A percentile compares a stretch with the other conserved stretches of the same genome.
Conservation (phyloP, 2,797 vertebrate genomes). For the Lycodopsis pacificus region DNA sequence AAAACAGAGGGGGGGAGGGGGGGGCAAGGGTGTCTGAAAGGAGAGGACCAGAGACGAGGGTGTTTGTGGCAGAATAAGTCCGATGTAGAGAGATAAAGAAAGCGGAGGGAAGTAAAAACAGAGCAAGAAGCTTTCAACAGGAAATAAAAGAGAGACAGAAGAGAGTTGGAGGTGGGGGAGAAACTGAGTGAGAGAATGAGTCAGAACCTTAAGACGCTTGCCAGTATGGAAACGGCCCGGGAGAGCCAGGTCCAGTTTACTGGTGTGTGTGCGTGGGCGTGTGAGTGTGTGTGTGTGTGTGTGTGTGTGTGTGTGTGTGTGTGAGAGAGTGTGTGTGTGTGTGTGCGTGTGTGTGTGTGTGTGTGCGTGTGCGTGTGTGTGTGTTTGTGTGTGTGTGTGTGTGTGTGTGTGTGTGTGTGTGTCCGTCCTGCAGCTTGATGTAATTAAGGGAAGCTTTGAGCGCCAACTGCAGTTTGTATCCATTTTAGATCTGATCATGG, state of each 20-base stretch:
- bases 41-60: not conserved
- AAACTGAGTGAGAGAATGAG: slow-evolving; percentile 69
- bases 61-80: slow-evolving; percentile 19
- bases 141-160: slow-evolving; percentile 12
- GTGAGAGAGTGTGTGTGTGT: slow-evolving; percentile 48
- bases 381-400: slow-evolving; percentile 38
- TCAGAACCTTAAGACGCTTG: slow-evolving; percentile 69
- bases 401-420: slow-evolving; percentile 45
- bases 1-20: slow-evolving; percentile 32
- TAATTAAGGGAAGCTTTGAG: slow-evolving; percentile 75
- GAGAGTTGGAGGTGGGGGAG: slow-evolving; percentile 43
- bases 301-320: slow-evolving; percentile 41
- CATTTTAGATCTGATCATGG: slow-evolving; percentile 60
- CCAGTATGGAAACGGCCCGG: slow-evolving; percentile 77
- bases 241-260: slow-evolving; percentile 65
- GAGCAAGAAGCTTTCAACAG: slow-evolving; percentile 10
- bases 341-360: slow-evolving; percentile 50
- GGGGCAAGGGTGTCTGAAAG: not conserved
- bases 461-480: slow-evolving; percentile 64
- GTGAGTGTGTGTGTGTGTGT: slow-evolving; percentile 42
- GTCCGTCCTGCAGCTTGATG: slow-evolving; percentile 78
- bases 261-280: slow-evolving; percentile 35
- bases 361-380: too few relatives aligned
- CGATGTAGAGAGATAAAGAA: slow-evolving; percentile 11
- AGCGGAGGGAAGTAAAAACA: not conserved